phyloP scores from a whole-genome alignment of 2,888 invertebrate genomes.

The Leuctra nigra region DNA sequence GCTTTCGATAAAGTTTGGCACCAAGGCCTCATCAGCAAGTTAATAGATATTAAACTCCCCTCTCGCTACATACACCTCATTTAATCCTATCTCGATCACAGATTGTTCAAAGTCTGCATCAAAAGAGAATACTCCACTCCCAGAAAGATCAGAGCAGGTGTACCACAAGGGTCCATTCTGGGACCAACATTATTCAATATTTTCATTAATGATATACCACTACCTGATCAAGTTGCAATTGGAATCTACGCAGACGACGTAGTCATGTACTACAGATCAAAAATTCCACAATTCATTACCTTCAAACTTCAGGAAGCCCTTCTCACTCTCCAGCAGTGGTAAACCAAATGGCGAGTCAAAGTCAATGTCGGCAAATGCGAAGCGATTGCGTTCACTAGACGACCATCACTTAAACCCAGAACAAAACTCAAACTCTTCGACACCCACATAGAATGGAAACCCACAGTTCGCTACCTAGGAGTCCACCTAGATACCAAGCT shows the following conservation, averaged over 20 bases:
- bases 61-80: conserved; percentile 30
- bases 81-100: conserved; percentile 29
- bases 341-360: conserved; percentile 24
- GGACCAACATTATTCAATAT: conserved; percentile 30
- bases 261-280: conserved; percentile 12
- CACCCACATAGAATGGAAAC: not conserved
- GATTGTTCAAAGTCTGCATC: conserved; percentile 30
- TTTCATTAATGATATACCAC: conserved; percentile 31
- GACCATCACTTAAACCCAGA: not conserved
- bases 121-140: conserved; percentile 23
- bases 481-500: not conserved
- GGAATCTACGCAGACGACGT: conserved; percentile 29
- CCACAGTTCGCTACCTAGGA: not conserved
- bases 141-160: conserved; percentile 31
- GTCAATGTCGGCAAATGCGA: conserved; percentile 25
- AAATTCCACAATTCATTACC: not conserved
- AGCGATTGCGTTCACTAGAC: conserved; percentile 22
- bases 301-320: conserved; percentile 11
- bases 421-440: not conserved
- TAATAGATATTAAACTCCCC: conserved; percentile 30
- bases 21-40: conserved; percentile 32
- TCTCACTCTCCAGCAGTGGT: conserved; percentile 14
- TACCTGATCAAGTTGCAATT: conserved; percentile 19
- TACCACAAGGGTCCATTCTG: conserved; percentile 33
- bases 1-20: too few relatives aligned